Conservation (phyloP, 2,888 invertebrate genomes). For the Tridacna crocea region DNA sequence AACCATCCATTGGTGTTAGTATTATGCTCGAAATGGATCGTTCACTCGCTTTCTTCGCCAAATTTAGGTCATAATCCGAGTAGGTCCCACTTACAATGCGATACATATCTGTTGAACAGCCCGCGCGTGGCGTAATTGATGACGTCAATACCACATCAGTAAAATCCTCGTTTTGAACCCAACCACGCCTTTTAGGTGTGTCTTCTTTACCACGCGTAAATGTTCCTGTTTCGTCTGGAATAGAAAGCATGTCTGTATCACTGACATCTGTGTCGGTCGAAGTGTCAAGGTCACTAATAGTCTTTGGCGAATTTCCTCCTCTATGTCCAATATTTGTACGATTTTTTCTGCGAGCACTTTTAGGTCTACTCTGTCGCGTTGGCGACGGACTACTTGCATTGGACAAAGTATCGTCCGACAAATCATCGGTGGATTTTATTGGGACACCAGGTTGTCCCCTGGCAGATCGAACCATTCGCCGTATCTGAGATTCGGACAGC, state of each 20-base stretch:
- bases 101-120: slow-evolving; percentile 60
- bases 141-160: slow-evolving; percentile 60
- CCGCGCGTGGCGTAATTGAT: slow-evolving; percentile 53
- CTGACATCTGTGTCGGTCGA: slow-evolving; percentile 67
- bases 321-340: slow-evolving; percentile 43
- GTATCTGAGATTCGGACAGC: slow-evolving; percentile 59
- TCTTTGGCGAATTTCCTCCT: slow-evolving; percentile 43
- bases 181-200: slow-evolving; percentile 57
- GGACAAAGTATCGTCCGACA: slow-evolving; percentile 61
- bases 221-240: slow-evolving; percentile 73
- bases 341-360: slow-evolving; percentile 47
- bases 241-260: slow-evolving; percentile 72
- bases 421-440: slow-evolving; percentile 16
- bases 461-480: slow-evolving; percentile 53
- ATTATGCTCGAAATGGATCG: slow-evolving; percentile 76
- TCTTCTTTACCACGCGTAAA: slow-evolving; percentile 43
- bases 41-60: slow-evolving; percentile 78
- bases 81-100: slow-evolving; percentile 67
- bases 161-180: slow-evolving; percentile 66
- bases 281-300: slow-evolving; percentile 63
- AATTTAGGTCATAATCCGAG: slow-evolving; percentile 63
- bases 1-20: slow-evolving; percentile 70
- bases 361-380: slow-evolving; percentile 45
- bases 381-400: slow-evolving; percentile 52
- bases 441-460: slow-evolving; percentile 34